Conservation (phyloP, 2,113 vertebrate genomes). For the Atlantisia rogersi region DNA sequence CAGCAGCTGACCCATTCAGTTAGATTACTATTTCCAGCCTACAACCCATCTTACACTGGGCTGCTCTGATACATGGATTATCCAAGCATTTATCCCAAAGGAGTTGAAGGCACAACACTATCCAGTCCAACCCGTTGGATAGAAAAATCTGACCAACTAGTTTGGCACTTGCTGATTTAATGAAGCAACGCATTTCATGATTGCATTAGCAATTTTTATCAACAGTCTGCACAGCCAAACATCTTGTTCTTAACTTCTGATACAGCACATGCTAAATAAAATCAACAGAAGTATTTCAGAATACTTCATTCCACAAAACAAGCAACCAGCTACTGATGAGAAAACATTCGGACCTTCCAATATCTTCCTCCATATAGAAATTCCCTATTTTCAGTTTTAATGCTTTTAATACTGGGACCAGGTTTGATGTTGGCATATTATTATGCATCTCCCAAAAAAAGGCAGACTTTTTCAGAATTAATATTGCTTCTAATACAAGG, state of each 20-base stretch:
- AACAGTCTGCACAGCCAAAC: neutral
- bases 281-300: neutral
- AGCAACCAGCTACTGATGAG: neutral
- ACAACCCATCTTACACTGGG: neutral
- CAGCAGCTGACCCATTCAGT: neutral
- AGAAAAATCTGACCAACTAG: neutral
- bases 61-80: neutral
- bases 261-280: neutral
- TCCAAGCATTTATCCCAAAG: neutral
- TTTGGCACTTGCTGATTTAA: neutral
- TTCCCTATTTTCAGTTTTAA: neutral
- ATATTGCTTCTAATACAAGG: neutral
- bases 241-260: neutral
- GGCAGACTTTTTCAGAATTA: neutral
- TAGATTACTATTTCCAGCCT: neutral
- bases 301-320: neutral
- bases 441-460: neutral
- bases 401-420: neutral
- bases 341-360: neutral
- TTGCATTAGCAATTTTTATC: neutral
- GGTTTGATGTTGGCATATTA: neutral
- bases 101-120: neutral
- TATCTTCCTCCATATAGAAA: neutral
- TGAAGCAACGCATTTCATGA: neutral
- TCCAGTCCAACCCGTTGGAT: neutral